Conservation (phyloP, 2,113 vertebrate genomes). For the Bubalus kerabau region DNA sequence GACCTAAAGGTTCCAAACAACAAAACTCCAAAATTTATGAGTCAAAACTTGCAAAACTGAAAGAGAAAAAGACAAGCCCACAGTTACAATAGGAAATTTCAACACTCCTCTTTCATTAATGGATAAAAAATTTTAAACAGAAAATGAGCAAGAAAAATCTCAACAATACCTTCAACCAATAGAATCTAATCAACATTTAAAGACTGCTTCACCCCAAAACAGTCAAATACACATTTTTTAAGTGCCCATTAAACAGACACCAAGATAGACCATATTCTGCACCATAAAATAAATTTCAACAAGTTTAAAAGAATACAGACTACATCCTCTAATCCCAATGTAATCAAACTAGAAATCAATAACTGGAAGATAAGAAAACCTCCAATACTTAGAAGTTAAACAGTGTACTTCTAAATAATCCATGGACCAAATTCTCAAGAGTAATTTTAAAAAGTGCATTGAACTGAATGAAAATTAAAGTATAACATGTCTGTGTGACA, state of each 20-base stretch:
- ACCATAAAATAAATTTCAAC: background rate
- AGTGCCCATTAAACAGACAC: background rate
- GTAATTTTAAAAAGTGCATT: background rate
- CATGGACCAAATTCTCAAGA: background rate
- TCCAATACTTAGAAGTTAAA: background rate
- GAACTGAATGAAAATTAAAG: background rate
- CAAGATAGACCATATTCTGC: background rate
- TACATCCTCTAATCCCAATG: background rate
- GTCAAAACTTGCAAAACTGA: background rate
- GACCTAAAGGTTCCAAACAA: background rate
- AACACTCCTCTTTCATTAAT: background rate
- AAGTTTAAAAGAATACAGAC: background rate
- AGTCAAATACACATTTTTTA: background rate
- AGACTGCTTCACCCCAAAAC: background rate
- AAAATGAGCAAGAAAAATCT: background rate
- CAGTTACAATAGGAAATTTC: background rate
- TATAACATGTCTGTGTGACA: background rate
- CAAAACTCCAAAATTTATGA: background rate
- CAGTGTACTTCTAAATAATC: background rate
- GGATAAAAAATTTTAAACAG: background rate
- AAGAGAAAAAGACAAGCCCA: background rate
- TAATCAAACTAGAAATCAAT: background rate
- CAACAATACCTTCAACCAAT: background rate
- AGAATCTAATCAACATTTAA: background rate
- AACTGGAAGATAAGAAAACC: background rate